These are phyloP conservation scores for Squalus acanthias DNA, from an alignment of 2,797 vertebrate species.

Conservation along the genomic window DNA sequence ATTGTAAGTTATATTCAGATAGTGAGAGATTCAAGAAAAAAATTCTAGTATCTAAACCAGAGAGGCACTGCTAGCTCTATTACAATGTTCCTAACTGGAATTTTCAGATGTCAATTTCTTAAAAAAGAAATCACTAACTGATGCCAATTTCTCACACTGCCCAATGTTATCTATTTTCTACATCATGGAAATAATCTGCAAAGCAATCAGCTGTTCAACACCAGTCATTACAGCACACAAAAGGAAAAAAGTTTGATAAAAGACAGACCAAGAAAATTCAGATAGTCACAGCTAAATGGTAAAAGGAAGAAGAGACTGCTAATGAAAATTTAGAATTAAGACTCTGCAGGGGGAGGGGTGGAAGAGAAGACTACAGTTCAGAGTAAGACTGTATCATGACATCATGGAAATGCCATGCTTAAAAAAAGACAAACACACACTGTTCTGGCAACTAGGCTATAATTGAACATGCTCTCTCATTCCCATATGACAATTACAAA, in stretches of 20 bases:
- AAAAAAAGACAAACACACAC: too few relatives aligned
- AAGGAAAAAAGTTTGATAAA: background rate
- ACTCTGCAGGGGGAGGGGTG: too few relatives aligned
- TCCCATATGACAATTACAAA: too few relatives aligned
- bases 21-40: background rate
- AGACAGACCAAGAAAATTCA: background rate
- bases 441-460: too few relatives aligned
- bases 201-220: background rate
- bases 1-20: background rate
- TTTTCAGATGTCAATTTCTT: background rate
- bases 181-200: background rate
- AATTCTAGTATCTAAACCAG: background rate
- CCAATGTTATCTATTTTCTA: background rate
- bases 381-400: background rate
- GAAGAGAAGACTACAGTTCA: background rate
- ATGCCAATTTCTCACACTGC: background rate
- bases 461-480: too few relatives aligned
- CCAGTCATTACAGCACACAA: background rate
- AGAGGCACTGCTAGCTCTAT: background rate
- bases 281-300: background rate
- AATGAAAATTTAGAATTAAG: background rate
- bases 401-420: background rate
- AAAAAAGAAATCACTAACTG: background rate
- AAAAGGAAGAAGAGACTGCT: background rate
- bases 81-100: background rate